phyloP scores from a whole-genome alignment of 1,140 invertebrate genomes.

The Calliopsis andreniformis region DNA sequence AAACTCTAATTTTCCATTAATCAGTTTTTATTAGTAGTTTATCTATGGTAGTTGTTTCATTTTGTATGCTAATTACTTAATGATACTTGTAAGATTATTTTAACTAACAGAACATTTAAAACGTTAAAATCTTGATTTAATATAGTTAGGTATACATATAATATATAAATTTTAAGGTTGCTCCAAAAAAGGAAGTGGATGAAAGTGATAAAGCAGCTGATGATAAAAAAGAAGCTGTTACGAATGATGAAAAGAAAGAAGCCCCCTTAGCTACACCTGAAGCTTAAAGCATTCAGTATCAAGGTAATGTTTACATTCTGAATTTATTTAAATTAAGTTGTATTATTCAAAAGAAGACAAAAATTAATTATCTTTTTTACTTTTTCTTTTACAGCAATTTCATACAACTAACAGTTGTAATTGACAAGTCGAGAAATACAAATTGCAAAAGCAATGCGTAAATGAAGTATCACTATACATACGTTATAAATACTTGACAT shows the following conservation, averaged over 20 bases:
- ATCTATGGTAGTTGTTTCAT: neutral
- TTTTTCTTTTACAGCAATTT: constrained; percentile 58
- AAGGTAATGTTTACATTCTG: constrained; percentile 57
- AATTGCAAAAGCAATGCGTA: constrained; percentile 50
- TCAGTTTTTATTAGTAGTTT: neutral
- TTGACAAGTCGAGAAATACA: constrained; percentile 46
- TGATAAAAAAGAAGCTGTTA: constrained; percentile 75
- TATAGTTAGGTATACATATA: neutral
- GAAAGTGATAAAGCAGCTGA: constrained; percentile 69
- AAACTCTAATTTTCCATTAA: neutral
- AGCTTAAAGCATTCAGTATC: constrained; percentile 68
- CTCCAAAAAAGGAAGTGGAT: constrained; percentile 76
- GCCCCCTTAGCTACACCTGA: constrained; percentile 77
- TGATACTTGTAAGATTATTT: constrained; percentile 18
- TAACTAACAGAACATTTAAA: neutral
- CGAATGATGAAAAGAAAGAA: constrained; percentile 77
- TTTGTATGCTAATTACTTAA: neutral
- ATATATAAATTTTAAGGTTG: constrained; percentile 67
- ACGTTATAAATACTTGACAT: constrained; percentile 63
- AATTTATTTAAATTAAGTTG: neutral
- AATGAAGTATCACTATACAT: constrained; percentile 59
- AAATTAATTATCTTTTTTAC: constrained; percentile 3
- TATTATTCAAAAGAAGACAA: constrained; percentile 1
- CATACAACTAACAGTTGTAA: constrained; percentile 54
- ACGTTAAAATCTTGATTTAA: constrained; percentile 9